phyloP scores from a whole-genome alignment of 92 coral and sea anemone genomes.

The Parazoanthus darwini region DNA sequence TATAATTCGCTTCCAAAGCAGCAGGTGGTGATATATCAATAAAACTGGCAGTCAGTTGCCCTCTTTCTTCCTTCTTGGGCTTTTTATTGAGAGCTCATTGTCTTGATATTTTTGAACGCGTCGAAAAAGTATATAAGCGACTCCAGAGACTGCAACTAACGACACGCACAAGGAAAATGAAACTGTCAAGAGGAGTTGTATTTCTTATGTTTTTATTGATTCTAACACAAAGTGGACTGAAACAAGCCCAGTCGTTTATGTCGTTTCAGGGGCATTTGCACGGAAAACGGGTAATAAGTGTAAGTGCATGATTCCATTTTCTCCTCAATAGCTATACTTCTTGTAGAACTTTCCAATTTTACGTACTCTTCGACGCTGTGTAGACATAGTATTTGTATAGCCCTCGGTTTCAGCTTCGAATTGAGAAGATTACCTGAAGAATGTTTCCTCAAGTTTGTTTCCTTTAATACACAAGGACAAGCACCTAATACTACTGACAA shows the following conservation, averaged over 20 bases:
- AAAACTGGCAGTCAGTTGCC: background rate
- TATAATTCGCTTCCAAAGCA: background rate
- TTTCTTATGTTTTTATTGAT: background rate
- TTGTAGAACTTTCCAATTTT: background rate
- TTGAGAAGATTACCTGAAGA: too few relatives aligned
- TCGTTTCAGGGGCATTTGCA: background rate
- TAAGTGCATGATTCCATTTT: background rate
- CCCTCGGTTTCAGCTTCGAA: too few relatives aligned
- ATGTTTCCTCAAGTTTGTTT: too few relatives aligned
- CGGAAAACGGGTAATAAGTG: constrained; percentile 1
- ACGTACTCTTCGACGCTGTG: too few relatives aligned
- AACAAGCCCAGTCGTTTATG: background rate
- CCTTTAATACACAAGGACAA: too few relatives aligned
- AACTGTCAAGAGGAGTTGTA: background rate
- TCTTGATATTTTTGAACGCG: background rate
- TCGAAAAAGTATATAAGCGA: background rate
- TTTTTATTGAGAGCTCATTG: background rate
- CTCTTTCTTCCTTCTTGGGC: background rate
- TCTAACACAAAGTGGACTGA: background rate
- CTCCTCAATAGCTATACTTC: background rate
- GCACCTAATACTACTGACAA: too few relatives aligned
- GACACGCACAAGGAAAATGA: background rate
- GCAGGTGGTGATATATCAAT: background rate
- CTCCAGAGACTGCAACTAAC: background rate
- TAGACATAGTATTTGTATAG: too few relatives aligned